These are phyloP conservation scores for Trilocha varians DNA, from an alignment of 2,888 invertebrate genomes.

Conservation along the genomic window DNA sequence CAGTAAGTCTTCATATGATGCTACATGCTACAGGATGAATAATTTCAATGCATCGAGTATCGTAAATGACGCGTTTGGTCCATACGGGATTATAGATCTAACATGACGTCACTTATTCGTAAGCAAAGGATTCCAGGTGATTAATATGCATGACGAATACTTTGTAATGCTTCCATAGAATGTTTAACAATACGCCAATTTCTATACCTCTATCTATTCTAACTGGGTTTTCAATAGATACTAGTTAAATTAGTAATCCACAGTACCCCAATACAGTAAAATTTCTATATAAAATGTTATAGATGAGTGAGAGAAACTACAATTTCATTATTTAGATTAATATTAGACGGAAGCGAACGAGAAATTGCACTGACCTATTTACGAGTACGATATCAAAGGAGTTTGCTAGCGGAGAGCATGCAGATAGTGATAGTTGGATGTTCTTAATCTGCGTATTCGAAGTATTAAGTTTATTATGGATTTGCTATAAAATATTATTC, in stretches of 20 bases:
- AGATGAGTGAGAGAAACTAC: too few relatives aligned
- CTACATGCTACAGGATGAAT: background rate
- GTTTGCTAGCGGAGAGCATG: too few relatives aligned
- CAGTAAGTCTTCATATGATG: too few relatives aligned
- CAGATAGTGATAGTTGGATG: too few relatives aligned
- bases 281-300: too few relatives aligned
- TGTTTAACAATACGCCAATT: background rate
- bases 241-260: too few relatives aligned
- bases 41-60: background rate
- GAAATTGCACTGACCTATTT: background rate
- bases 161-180: background rate
- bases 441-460: too few relatives aligned
- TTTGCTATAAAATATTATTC: too few relatives aligned
- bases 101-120: slow-evolving; percentile 1
- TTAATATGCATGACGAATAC: slow-evolving; percentile 1
- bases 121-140: slow-evolving; percentile 1
- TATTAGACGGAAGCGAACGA: background rate
- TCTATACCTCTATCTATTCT: background rate
- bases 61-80: background rate
- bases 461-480: too few relatives aligned
- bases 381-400: background rate
- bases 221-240: too few relatives aligned
- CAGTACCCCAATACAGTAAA: too few relatives aligned
- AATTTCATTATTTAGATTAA: too few relatives aligned
- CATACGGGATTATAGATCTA: background rate